These are phyloP conservation scores for Fabriciana adippe DNA, from an alignment of 2,888 invertebrate species.

Conservation along the genomic window DNA sequence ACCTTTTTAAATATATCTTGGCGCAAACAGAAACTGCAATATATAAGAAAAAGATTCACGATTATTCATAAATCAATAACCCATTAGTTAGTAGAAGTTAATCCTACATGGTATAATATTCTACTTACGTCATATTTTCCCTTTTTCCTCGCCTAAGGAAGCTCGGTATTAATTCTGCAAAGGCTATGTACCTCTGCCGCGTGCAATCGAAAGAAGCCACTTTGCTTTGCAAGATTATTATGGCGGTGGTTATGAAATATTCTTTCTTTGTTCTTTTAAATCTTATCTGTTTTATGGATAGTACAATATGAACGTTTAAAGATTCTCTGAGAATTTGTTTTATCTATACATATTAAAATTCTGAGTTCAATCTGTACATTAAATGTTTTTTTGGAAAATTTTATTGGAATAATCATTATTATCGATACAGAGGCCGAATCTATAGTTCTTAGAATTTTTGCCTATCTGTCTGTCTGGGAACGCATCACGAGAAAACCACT, in stretches of 20 bases:
- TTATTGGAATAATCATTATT: too few species aligned
- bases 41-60: slow-evolving; percentile 6
- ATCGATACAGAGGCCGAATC: too few species aligned
- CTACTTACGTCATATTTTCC: slow-evolving; percentile 29
- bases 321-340: background rate
- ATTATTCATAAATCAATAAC: slow-evolving; percentile 35
- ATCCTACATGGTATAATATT: slow-evolving; percentile 29
- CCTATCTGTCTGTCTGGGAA: too few species aligned
- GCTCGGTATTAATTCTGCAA: slow-evolving; percentile 26
- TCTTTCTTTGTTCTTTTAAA: slow-evolving; percentile 12
- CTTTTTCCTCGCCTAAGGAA: slow-evolving; percentile 25
- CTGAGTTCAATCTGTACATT: too few species aligned
- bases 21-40: background rate
- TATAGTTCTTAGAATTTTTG: too few species aligned
- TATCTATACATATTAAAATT: too few species aligned
- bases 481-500: too few species aligned
- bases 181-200: slow-evolving; percentile 17
- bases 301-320: background rate
- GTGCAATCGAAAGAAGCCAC: slow-evolving; percentile 21
- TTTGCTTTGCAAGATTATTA: slow-evolving; percentile 20
- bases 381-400: too few species aligned
- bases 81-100: slow-evolving; percentile 39
- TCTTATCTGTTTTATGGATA: background rate
- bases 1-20: too few species aligned
- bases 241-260: slow-evolving; percentile 15